phyloP scores from a whole-genome alignment of 2,888 invertebrate genomes.

The Drosophila neotestacea region DNA sequence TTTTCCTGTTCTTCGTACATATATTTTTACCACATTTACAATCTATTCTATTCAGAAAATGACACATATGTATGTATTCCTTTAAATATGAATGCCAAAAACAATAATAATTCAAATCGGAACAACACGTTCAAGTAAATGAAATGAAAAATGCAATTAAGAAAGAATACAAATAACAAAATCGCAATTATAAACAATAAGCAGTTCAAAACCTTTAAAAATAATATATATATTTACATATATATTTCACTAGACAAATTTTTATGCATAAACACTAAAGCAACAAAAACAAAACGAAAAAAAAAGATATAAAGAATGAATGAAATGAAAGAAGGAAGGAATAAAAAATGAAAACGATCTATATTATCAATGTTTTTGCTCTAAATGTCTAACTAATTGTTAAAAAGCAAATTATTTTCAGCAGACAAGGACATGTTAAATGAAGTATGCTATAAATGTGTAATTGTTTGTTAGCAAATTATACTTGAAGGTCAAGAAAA shows the following conservation, averaged over 20 bases:
- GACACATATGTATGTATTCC: constrained; percentile 36
- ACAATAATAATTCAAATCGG: constrained; percentile 46
- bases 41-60: constrained; percentile 51
- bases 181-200: constrained; percentile 80
- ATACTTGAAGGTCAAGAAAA: constrained; percentile 30
- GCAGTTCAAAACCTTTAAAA: constrained; percentile 64
- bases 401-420: constrained; percentile 69
- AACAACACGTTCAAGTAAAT: constrained; percentile 40
- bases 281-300: constrained; percentile 40
- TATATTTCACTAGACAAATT: constrained; percentile 77
- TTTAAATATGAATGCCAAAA: constrained; percentile 68
- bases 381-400: constrained; percentile 82
- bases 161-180: constrained; percentile 68
- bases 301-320: constrained; percentile 23
- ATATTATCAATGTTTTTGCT: constrained; percentile 81
- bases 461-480: constrained; percentile 66
- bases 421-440: constrained; percentile 56
- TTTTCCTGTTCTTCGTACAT: constrained; percentile 10
- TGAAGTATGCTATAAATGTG: constrained; percentile 63
- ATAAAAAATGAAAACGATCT: constrained; percentile 61
- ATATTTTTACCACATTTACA: constrained; percentile 24
- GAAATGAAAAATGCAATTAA: constrained; percentile 58
- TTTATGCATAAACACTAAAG: constrained; percentile 68
- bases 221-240: constrained; percentile 68
- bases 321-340: constrained; percentile 29